A percentile compares a stretch with the other conserved stretches of the same genome.
These are phyloP conservation scores for Plebejus melissa DNA, from an alignment of 2,888 invertebrate species.

Conservation along the genomic window DNA sequence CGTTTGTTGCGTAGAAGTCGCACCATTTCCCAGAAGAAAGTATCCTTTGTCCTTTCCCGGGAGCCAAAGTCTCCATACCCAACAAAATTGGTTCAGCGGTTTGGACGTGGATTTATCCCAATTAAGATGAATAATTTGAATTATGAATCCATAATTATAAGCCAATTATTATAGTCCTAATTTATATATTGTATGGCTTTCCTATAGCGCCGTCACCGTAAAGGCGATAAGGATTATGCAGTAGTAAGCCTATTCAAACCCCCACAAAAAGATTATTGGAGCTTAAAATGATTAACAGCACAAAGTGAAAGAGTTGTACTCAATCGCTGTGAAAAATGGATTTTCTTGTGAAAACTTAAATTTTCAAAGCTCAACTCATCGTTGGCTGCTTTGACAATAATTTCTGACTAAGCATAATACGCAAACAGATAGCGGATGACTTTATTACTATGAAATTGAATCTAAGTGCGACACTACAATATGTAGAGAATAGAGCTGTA, in stretches of 20 bases:
- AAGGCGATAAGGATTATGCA: constrained; percentile 8
- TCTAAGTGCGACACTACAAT: too few relatives aligned
- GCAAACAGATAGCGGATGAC: neutral
- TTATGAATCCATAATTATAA: neutral
- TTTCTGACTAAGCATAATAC: neutral
- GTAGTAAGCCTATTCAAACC: constrained; percentile 8
- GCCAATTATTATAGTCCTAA: neutral
- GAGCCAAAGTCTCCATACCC: too few relatives aligned
- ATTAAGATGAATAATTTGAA: neutral
- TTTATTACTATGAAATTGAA: neutral
- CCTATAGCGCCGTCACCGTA: neutral
- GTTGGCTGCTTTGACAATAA: neutral
- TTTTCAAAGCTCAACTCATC: neutral
- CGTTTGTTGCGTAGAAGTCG: too few relatives aligned
- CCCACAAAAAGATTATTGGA: constrained; percentile 23
- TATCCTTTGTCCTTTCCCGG: too few relatives aligned
- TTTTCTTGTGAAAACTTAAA: constrained; percentile 10
- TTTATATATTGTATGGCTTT: neutral
- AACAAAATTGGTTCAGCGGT: too few relatives aligned
- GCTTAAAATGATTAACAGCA: constrained; percentile 18
- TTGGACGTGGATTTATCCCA: too few relatives aligned
- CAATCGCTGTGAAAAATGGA: constrained; percentile 7
- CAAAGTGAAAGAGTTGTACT: constrained; percentile 16
- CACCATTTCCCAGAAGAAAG: too few relatives aligned
- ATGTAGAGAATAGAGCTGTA: too few relatives aligned